A percentile compares a stretch with the other conserved stretches of the same genome.
Evolutionary conservation across 2,797 vertebrate species (phyloP).

Genomic region (Chelon auratus): DNA sequence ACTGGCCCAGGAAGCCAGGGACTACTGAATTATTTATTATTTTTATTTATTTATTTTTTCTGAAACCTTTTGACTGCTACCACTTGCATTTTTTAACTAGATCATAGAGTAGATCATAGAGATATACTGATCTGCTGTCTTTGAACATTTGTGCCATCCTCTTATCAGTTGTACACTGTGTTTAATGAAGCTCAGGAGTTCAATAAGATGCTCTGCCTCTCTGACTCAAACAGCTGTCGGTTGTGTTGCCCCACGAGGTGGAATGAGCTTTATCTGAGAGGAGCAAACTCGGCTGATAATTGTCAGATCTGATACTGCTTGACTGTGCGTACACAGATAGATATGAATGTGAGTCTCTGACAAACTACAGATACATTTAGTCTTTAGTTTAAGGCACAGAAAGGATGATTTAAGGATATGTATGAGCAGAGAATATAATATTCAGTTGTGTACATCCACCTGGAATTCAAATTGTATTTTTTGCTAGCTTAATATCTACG

Average conservation of each 20-base stretch:
- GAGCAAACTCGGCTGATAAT: too few relatives aligned
- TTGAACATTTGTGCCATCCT: background rate
- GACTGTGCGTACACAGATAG: too few relatives aligned
- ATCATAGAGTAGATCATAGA: background rate
- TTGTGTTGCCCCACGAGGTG: background rate
- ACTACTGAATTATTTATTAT: constrained; percentile 6
- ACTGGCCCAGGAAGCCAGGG: constrained; percentile 22
- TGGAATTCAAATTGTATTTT: too few relatives aligned
- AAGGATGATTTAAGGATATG: too few relatives aligned
- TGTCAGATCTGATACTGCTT: too few relatives aligned
- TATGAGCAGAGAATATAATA: too few relatives aligned
- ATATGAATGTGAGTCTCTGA: too few relatives aligned
- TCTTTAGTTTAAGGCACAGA: too few relatives aligned
- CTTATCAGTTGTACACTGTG: background rate
- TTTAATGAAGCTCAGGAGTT: background rate
- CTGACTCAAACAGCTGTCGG: background rate
- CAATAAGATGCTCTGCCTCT: background rate
- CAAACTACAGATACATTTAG: too few relatives aligned
- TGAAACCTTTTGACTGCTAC: background rate
- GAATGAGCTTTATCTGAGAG: background rate
- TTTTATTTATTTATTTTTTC: background rate
- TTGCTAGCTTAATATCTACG: too few relatives aligned
- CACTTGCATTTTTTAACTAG: background rate
- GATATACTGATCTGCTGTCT: background rate
- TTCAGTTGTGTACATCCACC: too few relatives aligned